phyloP scores from a whole-genome alignment of 2,888 invertebrate species.

The Diaprepes abbreviatus region DNA sequence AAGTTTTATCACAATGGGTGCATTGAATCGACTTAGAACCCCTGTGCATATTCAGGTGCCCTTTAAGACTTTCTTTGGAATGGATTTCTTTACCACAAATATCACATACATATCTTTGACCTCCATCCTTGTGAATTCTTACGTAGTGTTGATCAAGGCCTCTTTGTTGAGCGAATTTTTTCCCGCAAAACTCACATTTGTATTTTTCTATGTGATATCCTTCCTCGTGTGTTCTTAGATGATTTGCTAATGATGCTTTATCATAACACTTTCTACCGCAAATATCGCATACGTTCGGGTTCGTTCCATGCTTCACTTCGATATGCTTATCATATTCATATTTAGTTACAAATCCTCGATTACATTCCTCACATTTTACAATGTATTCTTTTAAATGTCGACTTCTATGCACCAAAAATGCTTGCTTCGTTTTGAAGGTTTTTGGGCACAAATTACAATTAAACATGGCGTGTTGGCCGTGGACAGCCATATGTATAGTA shows the following conservation, averaged over 20 bases:
- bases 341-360: conserved; percentile 57
- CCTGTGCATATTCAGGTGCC: conserved; percentile 58
- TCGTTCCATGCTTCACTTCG: conserved; percentile 55
- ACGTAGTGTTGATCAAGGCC: conserved; percentile 50
- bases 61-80: conserved; percentile 59
- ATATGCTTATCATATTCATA: conserved; percentile 58
- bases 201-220: conserved; percentile 33
- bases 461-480: conserved; percentile 12
- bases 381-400: conserved; percentile 71
- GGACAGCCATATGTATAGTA: conserved; percentile 47
- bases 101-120: conserved; percentile 64
- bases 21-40: conserved; percentile 68
- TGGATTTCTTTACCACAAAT: conserved; percentile 70
- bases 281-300: conserved; percentile 50
- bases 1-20: conserved; percentile 71
- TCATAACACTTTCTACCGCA: conserved; percentile 54
- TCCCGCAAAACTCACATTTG: conserved; percentile 48
- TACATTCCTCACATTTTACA: conserved; percentile 63
- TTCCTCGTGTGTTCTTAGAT: conserved; percentile 45
- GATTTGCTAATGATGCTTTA: conserved; percentile 51
- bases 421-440: conserved; percentile 65
- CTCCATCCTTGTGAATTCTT: conserved; percentile 52
- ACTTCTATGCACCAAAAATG: conserved; percentile 68
- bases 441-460: conserved; percentile 72
- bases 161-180: conserved; percentile 50